Percentiles rank a stretch among this genome's conserved stretches.
These are phyloP conservation scores for Toxotes lorentzi DNA, from an alignment of 2,797 vertebrate genomes.

Conservation along the genomic window DNA sequence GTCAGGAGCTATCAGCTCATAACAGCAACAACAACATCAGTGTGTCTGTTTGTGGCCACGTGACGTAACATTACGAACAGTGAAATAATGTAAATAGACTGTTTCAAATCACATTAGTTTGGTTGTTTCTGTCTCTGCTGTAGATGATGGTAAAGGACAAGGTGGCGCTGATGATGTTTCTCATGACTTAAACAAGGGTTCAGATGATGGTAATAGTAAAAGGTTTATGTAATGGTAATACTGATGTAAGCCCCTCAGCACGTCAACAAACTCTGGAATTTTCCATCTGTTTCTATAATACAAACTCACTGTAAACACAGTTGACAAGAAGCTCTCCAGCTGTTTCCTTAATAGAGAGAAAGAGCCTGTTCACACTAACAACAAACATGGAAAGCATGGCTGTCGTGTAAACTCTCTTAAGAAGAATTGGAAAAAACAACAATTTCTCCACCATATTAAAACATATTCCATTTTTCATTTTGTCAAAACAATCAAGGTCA, in stretches of 20 bases:
- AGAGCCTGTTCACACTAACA: neutral
- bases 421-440: neutral
- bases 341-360: slow-evolving; percentile 43
- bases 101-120: neutral
- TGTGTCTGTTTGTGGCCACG: neutral
- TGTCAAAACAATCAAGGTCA: neutral
- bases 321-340: slow-evolving; percentile 59
- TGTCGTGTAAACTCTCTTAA: neutral
- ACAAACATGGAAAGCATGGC: neutral
- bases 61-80: neutral
- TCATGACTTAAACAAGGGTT: neutral
- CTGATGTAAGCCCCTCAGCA: slow-evolving; percentile 40
- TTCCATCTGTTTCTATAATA: slow-evolving; percentile 64
- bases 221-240: slow-evolving; percentile 33
- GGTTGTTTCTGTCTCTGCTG: neutral
- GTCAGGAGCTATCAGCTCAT: slow-evolving; percentile 23
- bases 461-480: neutral
- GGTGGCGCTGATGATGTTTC: neutral
- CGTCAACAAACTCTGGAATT: slow-evolving; percentile 59
- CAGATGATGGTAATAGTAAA: slow-evolving; percentile 2
- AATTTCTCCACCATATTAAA: neutral
- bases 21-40: neutral
- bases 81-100: neutral
- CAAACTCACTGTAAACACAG: slow-evolving; percentile 66
- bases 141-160: neutral